A percentile compares a stretch with the other conserved stretches of the same genome.
Conservation (phyloP, 37 sponge, comb jelly and placozoan genomes). For the Geodia barretti region DNA sequence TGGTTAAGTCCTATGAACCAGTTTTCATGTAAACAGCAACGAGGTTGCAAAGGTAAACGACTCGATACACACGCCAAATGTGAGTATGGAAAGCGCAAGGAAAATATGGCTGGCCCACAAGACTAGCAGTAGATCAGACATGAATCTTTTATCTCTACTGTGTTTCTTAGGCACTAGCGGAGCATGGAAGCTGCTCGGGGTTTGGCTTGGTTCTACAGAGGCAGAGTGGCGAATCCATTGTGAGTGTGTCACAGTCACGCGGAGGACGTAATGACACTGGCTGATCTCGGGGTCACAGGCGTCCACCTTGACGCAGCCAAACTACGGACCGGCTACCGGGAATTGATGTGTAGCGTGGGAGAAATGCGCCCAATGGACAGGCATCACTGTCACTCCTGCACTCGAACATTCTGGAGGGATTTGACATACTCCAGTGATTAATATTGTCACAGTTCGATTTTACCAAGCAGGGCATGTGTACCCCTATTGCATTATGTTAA, state of each 20-base stretch:
- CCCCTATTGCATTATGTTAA: not conserved
- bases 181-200: conserved; percentile 67
- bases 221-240: conserved; percentile 77
- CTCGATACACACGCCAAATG: not conserved
- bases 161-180: conserved; percentile 35
- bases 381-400: conserved; percentile 80
- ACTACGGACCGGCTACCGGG: conserved; percentile 65
- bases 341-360: conserved; percentile 78
- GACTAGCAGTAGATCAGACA: not conserved
- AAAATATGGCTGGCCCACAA: not conserved
- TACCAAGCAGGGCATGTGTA: not conserved
- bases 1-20: no score
- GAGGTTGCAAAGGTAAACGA: not conserved
- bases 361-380: conserved; percentile 80
- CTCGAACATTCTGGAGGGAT: conserved; percentile 71
- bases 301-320: conserved; percentile 70
- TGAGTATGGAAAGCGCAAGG: not conserved
- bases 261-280: conserved; percentile 74
- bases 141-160: not conserved
- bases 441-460: conserved; percentile 70
- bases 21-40: not conserved
- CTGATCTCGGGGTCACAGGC: conserved; percentile 62
- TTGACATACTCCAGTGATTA: conserved; percentile 64
- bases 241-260: conserved; percentile 64
- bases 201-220: conserved; percentile 77